Evolutionary conservation across 1,140 invertebrate genomes (phyloP), one percentile per base, ranked within the genome.

Genomic region (Sinonovacula constricta): DNA sequence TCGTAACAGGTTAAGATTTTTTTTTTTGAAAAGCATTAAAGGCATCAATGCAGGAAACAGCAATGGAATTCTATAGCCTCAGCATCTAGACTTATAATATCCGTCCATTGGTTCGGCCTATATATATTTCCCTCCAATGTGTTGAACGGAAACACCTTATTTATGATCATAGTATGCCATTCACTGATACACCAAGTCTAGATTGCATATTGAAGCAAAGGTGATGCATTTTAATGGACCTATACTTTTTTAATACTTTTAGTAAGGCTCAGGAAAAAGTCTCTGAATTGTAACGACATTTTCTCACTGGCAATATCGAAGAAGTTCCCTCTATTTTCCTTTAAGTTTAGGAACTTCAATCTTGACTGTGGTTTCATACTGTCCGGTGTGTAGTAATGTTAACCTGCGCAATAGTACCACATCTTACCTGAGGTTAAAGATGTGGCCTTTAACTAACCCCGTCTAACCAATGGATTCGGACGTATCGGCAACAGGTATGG

Each of bases 11-110:
- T 45, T 79, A 39, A 24, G 56, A 10, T n/a, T n/a, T n/a, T n/a
- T n/a, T n/a, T n/a, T n/a, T n/a, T n/a, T n/a, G n/a, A n/a, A n/a
- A n/a, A n/a, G n/a, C 7, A 56, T 78, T 0, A 34, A 18, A 24
- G 51, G 72, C 81, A 83, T 3, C 83, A 79, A 53, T 86, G 84
- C 67, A 71, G 85, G 26, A 77, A 70, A 69, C 77, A 80, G 22
- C 83, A 79, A n/a, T 82, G 51, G 49, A 81, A 86, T 74, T 86
- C 75, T 22, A 68, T 77, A 69, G 0, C 22, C 45, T n/a, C 22
- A 7, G 22, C 45, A 28, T 30, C 59, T 22, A 30, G n/a, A n/a
- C n/a, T 76, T 49, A 36, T 34, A 26, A 31, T 71, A 83, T 0
- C 79, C 69, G 49, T n/a, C n/a, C n/a, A n/a, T n/a, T n/a, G n/a